Base-by-base conservation (phyloP, 2,113 vertebrate genomes). In the Chamaea fasciata region DNA sequence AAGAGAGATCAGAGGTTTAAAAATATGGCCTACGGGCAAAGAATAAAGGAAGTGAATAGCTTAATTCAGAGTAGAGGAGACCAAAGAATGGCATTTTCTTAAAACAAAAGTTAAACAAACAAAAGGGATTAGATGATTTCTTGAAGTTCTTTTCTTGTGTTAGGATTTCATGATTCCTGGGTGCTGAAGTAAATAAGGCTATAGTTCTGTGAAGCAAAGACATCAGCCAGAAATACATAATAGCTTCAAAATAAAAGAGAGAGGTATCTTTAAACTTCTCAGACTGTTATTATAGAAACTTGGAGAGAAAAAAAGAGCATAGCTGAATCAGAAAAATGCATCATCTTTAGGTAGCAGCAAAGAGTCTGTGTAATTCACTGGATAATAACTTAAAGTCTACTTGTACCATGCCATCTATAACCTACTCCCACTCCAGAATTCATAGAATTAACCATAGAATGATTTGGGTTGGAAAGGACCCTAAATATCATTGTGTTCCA, bases 61-160 rank as follows among this genome's bases (percentile, higher is more conserved):
- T 89, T 87, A 64, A 83, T 68, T 87, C 62, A 65, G 28, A 94
- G 28, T n/a, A 71, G 35, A 78, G 49, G 79, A 82, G 65, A 91
- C 57, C 26, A 95, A 91, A 84, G 60, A 60, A 55, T 37, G 8
- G 3, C 2, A 5, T 69, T 94, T 79, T 4, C 42, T 94, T 89
- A 79, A 91, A 94, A 89, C 52, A 89, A 53, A 22, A 79, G 57
- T 82, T 55, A 87, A 87, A 94, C 55, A 81, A 96, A 84, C 90
- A 91, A 73, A 87, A 78, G 4, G 13, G 14, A 70, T 74, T 76
- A 87, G 52, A 50, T 42, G 24, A 41, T 91, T 91, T 81, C 55
- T 91, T 87, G 35, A 82, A 81, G 21, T 67, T 81, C 31, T 89
- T 84, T 87, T 68, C 53, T 84, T 19, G 11, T 78, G 47, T 19